Evolutionary conservation across 2,113 vertebrate genomes (phyloP).

Genomic region (Baryphthengus martii): DNA sequence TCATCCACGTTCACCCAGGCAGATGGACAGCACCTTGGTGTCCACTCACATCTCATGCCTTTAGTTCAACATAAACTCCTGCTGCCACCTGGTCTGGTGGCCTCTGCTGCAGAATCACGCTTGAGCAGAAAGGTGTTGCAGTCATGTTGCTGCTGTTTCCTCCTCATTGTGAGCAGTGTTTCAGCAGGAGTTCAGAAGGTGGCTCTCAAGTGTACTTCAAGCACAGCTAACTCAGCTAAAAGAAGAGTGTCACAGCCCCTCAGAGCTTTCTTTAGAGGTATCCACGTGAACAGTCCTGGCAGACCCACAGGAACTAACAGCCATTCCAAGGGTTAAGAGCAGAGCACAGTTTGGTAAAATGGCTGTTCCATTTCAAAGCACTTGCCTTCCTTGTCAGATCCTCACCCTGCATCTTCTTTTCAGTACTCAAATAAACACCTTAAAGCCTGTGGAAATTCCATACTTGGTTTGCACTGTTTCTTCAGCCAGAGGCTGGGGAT

Average conservation of each 20-base stretch:
- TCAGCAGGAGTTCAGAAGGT: not conserved
- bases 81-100: not conserved
- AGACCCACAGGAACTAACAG: not conserved
- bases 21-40: not conserved
- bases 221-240: not conserved
- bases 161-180: not conserved
- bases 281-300: not conserved
- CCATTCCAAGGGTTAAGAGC: not conserved
- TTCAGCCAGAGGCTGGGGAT: not conserved
- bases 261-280: not conserved
- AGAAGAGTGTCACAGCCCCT: not conserved
- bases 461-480: not conserved
- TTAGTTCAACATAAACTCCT: not conserved
- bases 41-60: not conserved
- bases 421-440: not conserved
- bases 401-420: not conserved
- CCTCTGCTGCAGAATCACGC: not conserved
- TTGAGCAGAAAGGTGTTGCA: not conserved
- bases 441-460: not conserved
- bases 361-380: not conserved
- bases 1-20: not conserved
- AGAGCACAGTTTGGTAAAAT: accelerated
- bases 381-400: not conserved
- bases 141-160: not conserved
- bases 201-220: not conserved